Evolutionary conservation across 2,888 invertebrate species (phyloP).

Genomic region (Lochmaea capreae): DNA sequence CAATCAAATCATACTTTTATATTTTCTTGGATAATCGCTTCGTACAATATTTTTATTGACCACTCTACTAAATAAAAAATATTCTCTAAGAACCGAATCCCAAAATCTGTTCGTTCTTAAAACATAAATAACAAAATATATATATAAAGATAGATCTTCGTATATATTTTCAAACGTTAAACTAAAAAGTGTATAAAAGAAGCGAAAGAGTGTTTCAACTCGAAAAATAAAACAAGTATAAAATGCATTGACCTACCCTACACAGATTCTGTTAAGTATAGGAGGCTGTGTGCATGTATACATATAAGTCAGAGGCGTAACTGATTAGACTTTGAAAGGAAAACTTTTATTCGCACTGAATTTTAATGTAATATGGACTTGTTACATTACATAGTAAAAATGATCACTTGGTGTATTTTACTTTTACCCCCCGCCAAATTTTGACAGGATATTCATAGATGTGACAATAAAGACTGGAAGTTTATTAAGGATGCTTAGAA

Average conservation of each 20-base stretch:
- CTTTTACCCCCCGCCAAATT: no score
- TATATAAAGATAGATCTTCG: slow-evolving; percentile 57
- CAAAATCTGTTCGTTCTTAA: neutral
- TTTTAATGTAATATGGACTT: neutral
- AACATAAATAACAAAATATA: slow-evolving; percentile 59
- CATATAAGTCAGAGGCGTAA: slow-evolving; percentile 62
- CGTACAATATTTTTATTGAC: no score
- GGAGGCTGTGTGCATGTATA: slow-evolving; percentile 65
- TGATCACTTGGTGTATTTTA: no score
- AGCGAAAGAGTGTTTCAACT: slow-evolving; percentile 63
- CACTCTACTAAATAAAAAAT: neutral
- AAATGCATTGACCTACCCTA: slow-evolving; percentile 68
- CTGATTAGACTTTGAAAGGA: slow-evolving; percentile 21
- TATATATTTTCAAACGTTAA: slow-evolving; percentile 53
- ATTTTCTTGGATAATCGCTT: no score
- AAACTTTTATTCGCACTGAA: slow-evolving; percentile 5
- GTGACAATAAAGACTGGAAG: no score
- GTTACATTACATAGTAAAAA: no score
- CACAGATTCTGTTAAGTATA: slow-evolving; percentile 66
- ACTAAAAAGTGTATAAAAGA: slow-evolving; percentile 63
- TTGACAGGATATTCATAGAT: no score
- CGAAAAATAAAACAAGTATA: slow-evolving; percentile 66
- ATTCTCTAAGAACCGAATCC: neutral
- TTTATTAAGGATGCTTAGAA: no score
- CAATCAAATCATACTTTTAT: no score